Base-by-base conservation (phyloP, 1,140 invertebrate species). In the Maconellicoccus hirsutus region DNA sequence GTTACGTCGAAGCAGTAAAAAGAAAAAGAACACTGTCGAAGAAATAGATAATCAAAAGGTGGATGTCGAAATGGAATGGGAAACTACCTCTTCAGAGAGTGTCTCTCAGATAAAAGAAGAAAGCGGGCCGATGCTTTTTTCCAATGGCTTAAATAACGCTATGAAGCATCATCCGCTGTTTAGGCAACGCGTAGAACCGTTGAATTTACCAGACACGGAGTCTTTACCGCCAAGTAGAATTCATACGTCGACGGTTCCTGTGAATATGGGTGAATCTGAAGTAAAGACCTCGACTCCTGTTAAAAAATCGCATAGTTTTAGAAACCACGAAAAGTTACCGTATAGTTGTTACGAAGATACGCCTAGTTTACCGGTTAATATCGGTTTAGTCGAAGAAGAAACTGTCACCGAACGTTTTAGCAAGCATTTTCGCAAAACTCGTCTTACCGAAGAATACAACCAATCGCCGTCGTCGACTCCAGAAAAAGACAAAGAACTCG, bases 1-100 rank as follows among this genome's bases (percentile, higher is more conserved):
- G 27, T 79, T 85, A 8, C 81, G 86, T 69, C 83, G 85, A 73
- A 87, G 84, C 74, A 84, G 84, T 16, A 84, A 86, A 74, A 86
- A 86, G 76, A 85, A 84, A 73, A 73, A 74, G 26, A 69, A 59
- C 7, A 66, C 63, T 21, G 69, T 69, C 8, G 73, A 73, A 0
- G 66, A 69, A 1, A 19, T 52, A 26, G 74, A 73, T 14, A 66
- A 25, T 23, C 21, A 66, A 66, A 25, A 22, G 22, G 10, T 10
- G 8, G 21, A 66, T 14, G 4, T 14, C 4, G 61, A 66, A 25
- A 23, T 25, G 25, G 42, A 52, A 19, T 52, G 42, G 42, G n/a
- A 52, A 16, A 25, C 22, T 10, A 26, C 10, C 4, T 66, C 61
- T 6, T 8, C 10, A 2, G 61, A 66, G 21, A 26, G n/a, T 19